Evolutionary conservation across 2,113 vertebrate genomes (phyloP).

Genomic region (Triplophysa rosa): DNA sequence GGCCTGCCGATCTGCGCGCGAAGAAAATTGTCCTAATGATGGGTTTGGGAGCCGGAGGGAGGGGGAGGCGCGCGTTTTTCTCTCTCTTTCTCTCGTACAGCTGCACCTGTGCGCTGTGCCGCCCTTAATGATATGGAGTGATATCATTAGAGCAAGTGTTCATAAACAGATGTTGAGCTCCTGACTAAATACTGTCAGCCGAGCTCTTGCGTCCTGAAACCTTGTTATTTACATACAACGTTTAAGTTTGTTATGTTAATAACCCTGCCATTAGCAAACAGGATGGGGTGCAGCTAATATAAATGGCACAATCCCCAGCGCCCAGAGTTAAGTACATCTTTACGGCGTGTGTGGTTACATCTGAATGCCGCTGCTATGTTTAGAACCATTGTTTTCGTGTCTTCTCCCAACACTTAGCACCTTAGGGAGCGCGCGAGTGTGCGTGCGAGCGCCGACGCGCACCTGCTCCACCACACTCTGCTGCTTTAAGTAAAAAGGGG

Average conservation of each 20-base stretch:
- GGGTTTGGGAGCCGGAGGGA: slow-evolving; percentile 82
- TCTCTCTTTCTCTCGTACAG: slow-evolving; percentile 84
- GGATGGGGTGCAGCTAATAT: slow-evolving; percentile 92
- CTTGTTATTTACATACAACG: slow-evolving; percentile 99
- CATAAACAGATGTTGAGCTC: slow-evolving; percentile 99
- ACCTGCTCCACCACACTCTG: slow-evolving; percentile 44
- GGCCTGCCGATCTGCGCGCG: slow-evolving; percentile 94
- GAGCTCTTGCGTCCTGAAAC: slow-evolving; percentile 89
- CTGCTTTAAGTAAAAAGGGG: slow-evolving; percentile 13
- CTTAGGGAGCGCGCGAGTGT: slow-evolving; percentile 47
- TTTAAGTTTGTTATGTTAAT: slow-evolving; percentile 99
- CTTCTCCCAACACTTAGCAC: slow-evolving; percentile 51
- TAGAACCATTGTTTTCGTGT: slow-evolving; percentile 57
- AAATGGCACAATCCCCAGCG: slow-evolving; percentile 89
- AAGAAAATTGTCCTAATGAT: slow-evolving; percentile 99
- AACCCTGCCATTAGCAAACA: slow-evolving; percentile 98
- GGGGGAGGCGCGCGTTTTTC: slow-evolving; percentile 72
- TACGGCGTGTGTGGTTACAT: slow-evolving; percentile 78
- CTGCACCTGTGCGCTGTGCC: slow-evolving; percentile 99
- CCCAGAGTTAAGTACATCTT: slow-evolving; percentile 89
- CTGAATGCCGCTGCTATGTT: slow-evolving; percentile 60
- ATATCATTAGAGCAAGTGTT: slow-evolving; percentile 99
- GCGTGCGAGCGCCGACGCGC: slow-evolving; percentile 1
- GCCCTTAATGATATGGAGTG: slow-evolving; percentile 99
- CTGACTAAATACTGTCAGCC: slow-evolving; percentile 99